Base-by-base conservation (phyloP, 2,888 invertebrate genomes). In the Peribatodes rhomboidaria region DNA sequence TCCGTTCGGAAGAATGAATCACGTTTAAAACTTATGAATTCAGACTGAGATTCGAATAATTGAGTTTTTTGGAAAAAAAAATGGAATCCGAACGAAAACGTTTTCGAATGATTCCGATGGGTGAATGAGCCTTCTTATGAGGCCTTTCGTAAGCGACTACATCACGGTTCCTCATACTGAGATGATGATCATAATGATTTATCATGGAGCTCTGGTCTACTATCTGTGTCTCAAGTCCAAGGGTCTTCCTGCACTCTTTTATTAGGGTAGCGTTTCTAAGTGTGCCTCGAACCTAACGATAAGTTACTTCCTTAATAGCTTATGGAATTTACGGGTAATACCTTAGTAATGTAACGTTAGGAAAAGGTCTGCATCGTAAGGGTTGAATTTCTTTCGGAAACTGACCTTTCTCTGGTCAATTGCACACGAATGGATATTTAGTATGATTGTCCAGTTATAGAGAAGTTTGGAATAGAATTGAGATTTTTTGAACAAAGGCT, bases 301-400 rank as follows among this genome's bases (percentile, higher is more conserved):
- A 65, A 60, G 65, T 60, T 65, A 65, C 55, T 68, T 68, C 62
- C 65, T 56, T 67, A 68, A 63, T 65, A 63, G 69, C 63, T 65
- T 70, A 67, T 63, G 59, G 61, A 69, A 65, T 65, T 67, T 63
- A 60, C 58, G 66, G 65, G 62, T 71, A 69, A 70, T 70, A 68
- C 67, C 63, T 60, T 67, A 56, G 67, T 66, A 60, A 68, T 68
- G 60, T 66, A 61, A 63, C 62, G 63, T 61, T 50, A 46, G 46
- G 62, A 37, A 52, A 55, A 62, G 59, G 58, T 65, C 65, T 61
- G 65, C 44, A 65, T 46, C 41, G 59, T 56, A 61, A 69, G 61
- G 62, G 63, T 64, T 64, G 50, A 61, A 65, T 61, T 67, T 53
- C 46, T 65, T 55, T 57, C 52, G 47, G 61, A 62, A 64, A 68